phyloP scores from a whole-genome alignment of 2,888 invertebrate species.

The Isoperla grammatica region DNA sequence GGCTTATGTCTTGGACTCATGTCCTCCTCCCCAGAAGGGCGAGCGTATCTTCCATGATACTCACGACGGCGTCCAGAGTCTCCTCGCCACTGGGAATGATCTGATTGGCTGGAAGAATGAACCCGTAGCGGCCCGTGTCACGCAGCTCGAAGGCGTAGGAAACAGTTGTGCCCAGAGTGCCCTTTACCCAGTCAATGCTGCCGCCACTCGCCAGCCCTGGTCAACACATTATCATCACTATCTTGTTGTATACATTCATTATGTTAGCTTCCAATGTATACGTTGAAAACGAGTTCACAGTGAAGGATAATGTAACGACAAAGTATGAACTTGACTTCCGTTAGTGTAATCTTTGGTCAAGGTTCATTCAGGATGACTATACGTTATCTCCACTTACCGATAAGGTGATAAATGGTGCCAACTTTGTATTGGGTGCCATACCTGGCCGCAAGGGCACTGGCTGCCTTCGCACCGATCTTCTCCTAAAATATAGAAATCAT shows the following conservation, averaged over 20 bases:
- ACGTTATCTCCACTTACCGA: no score
- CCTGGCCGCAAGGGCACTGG: constrained; percentile 48
- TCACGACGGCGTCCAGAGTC: constrained; percentile 47
- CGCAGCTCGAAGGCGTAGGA: constrained; percentile 64
- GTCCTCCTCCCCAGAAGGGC: neutral
- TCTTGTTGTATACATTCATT: no score
- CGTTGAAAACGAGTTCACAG: no score
- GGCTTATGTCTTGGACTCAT: no score
- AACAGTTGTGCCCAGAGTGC: constrained; percentile 57
- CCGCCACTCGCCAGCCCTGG: constrained; percentile 54
- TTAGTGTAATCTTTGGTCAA: no score
- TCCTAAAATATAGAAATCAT: no score
- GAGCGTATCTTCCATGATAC: constrained; percentile 3
- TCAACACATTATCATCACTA: neutral
- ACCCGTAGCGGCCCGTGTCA: constrained; percentile 60
- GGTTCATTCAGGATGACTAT: no score
- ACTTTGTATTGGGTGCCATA: constrained; percentile 56
- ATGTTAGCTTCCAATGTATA: no score
- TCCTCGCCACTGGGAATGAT: constrained; percentile 62
- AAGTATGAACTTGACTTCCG: no score
- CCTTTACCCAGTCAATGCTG: constrained; percentile 72
- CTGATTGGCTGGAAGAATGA: constrained; percentile 57
- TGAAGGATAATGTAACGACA: no score
- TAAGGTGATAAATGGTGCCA: constrained; percentile 54
- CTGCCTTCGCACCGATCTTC: constrained; percentile 46